Conservation (phyloP, 2,888 invertebrate species). For the Crioceris asparagi region DNA sequence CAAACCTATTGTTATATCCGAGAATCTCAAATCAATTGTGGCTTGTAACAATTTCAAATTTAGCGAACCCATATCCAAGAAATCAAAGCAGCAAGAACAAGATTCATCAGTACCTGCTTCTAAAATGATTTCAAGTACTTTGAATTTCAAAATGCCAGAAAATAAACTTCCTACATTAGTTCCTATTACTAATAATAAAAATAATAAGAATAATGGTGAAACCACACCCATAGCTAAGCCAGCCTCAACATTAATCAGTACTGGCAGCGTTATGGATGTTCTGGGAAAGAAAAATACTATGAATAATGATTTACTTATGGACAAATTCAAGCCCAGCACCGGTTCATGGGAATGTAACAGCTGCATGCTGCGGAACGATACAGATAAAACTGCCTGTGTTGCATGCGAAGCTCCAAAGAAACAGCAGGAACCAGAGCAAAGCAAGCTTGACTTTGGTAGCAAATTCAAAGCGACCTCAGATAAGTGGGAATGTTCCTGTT, state of each 20-base stretch:
- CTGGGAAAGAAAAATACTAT: constrained; percentile 24
- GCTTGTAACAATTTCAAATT: constrained; percentile 47
- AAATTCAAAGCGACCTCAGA: constrained; percentile 5
- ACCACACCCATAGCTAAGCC: constrained; percentile 12
- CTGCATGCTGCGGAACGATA: constrained; percentile 47
- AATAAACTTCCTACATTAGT: constrained; percentile 10
- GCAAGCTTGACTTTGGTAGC: constrained; percentile 29
- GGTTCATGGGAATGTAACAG: constrained; percentile 47
- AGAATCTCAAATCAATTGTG: constrained; percentile 35
- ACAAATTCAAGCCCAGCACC: constrained; percentile 22
- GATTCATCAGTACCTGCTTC: not conserved
- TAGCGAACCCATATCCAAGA: constrained; percentile 42
- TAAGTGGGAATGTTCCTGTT: constrained; percentile 9
- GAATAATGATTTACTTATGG: constrained; percentile 11
- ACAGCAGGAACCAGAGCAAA: constrained; percentile 6
- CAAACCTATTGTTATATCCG: constrained; percentile 40
- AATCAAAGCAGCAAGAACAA: constrained; percentile 10
- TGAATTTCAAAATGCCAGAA: constrained; percentile 23
- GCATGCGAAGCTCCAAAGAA: constrained; percentile 45
- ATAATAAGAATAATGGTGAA: constrained; percentile 13
- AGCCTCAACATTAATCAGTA: constrained; percentile 27
- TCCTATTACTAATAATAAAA: too few species aligned
- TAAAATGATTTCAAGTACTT: not conserved
- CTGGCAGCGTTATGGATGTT: constrained; percentile 39
- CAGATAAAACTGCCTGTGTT: constrained; percentile 38